Evolutionary conservation across 2,797 vertebrate species (phyloP).

Genomic region (Morelia viridis): DNA sequence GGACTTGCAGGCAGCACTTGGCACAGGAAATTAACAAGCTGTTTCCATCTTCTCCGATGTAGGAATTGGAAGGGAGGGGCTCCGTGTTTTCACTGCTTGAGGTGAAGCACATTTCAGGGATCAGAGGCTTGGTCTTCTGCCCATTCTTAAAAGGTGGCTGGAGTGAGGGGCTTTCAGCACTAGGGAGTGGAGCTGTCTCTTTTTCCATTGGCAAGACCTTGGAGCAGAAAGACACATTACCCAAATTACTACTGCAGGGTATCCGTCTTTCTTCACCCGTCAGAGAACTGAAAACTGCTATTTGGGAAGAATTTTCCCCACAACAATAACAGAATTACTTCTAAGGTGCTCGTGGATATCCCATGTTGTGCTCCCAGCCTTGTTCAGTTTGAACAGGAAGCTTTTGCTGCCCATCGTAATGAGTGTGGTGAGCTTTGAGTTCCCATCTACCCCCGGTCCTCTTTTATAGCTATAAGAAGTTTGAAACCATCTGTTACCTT

Average conservation of each 20-base stretch:
- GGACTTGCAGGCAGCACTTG: slow-evolving; percentile 91
- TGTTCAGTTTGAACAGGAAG: neutral
- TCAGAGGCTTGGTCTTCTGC: slow-evolving; percentile 84
- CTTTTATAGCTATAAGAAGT: neutral
- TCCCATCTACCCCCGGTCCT: neutral
- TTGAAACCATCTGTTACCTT: neutral
- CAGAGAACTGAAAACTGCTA: neutral
- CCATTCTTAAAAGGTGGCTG: slow-evolving; percentile 72
- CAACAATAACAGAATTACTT: neutral
- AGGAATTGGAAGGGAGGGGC: slow-evolving; percentile 86
- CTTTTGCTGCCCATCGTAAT: neutral
- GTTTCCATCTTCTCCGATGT: slow-evolving; percentile 89
- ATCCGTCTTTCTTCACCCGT: neutral
- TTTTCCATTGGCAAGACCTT: slow-evolving; percentile 71
- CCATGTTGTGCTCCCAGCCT: neutral
- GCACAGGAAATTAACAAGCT: slow-evolving; percentile 87
- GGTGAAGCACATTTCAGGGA: slow-evolving; percentile 98
- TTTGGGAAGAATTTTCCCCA: neutral
- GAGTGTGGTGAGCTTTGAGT: neutral
- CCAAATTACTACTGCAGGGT: neutral
- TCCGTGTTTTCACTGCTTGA: slow-evolving; percentile 86
- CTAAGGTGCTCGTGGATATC: neutral
- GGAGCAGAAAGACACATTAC: neutral
- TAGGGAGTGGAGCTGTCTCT: slow-evolving; percentile 43
- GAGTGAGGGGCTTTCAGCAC: slow-evolving; percentile 45